Evolutionary conservation across 2,888 invertebrate genomes (phyloP).

Genomic region (Synanthedon vespiformis): DNA sequence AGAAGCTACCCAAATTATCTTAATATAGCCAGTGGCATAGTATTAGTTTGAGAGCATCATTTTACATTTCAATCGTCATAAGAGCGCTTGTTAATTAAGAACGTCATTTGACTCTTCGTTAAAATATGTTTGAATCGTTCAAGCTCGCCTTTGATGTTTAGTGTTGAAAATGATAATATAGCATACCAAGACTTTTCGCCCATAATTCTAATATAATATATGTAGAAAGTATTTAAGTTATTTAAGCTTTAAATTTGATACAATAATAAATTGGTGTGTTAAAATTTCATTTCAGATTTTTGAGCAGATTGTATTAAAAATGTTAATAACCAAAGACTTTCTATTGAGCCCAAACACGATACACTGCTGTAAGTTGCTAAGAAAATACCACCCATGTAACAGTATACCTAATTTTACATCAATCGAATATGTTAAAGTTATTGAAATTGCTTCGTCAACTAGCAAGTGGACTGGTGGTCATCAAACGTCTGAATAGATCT

Average conservation of each 20-base stretch:
- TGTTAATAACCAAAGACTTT: no score
- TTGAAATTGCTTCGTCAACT: no score
- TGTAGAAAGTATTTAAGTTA: conserved; percentile 18
- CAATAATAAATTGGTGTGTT: conserved; percentile 8
- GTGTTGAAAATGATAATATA: conserved; percentile 32
- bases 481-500: no score
- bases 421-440: no score
- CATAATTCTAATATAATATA: conserved; percentile 8
- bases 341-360: no score
- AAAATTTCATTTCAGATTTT: no score
- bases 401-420: no score
- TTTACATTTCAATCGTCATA: conserved; percentile 48
- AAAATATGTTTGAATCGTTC: conserved; percentile 18
- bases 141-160: conserved; percentile 34
- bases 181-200: conserved; percentile 17
- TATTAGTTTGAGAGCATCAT: conserved; percentile 6
- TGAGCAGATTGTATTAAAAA: no score
- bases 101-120: conserved; percentile 18
- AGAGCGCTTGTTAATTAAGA: conserved; percentile 35
- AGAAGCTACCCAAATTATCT: no score
- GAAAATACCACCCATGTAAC: no score
- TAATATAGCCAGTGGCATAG: not conserved
- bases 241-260: conserved; percentile 25
- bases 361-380: no score
- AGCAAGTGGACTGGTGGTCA: no score